Evolutionary conservation across 2,888 invertebrate genomes (phyloP).

Genomic region (Helicoverpa assulta): DNA sequence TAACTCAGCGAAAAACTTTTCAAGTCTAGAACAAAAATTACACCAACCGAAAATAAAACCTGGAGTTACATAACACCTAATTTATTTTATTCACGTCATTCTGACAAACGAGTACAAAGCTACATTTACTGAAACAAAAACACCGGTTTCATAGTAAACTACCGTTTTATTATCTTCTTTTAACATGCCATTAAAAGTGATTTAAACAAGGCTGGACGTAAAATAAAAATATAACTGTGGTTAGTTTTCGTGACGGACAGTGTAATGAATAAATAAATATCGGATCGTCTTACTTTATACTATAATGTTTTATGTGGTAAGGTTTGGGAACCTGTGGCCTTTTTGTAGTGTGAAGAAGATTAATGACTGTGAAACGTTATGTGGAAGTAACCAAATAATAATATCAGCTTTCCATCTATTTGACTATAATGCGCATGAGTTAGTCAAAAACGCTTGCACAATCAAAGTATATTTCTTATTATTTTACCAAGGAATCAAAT

Average conservation of each 20-base stretch:
- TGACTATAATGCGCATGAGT: too few relatives aligned
- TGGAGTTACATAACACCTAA: not conserved
- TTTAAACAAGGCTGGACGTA: constrained; percentile 52
- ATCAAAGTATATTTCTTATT: too few relatives aligned
- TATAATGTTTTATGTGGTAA: constrained; percentile 27
- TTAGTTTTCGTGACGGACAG: constrained; percentile 20
- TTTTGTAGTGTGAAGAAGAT: not conserved
- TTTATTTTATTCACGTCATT: constrained; percentile 8
- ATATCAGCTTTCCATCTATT: too few relatives aligned
- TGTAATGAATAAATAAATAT: constrained; percentile 43
- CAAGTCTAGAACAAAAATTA: not conserved
- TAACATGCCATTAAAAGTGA: constrained; percentile 61
- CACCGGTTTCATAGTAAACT: constrained; percentile 41
- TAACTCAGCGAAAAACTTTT: not conserved
- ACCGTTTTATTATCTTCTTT: constrained; percentile 56
- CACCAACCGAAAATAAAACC: not conserved
- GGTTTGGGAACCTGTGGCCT: constrained; percentile 9
- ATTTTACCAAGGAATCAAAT: too few relatives aligned
- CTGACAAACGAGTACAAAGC: constrained; percentile 22
- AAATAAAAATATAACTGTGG: constrained; percentile 47
- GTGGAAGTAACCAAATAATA: too few relatives aligned
- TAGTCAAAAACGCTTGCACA: too few relatives aligned
- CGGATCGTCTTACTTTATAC: constrained; percentile 27
- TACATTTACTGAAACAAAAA: constrained; percentile 39
- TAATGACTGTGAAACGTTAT: not conserved